Evolutionary conservation across 2,113 vertebrate genomes (phyloP).

Genomic region (Sminthopsis crassicaudata): DNA sequence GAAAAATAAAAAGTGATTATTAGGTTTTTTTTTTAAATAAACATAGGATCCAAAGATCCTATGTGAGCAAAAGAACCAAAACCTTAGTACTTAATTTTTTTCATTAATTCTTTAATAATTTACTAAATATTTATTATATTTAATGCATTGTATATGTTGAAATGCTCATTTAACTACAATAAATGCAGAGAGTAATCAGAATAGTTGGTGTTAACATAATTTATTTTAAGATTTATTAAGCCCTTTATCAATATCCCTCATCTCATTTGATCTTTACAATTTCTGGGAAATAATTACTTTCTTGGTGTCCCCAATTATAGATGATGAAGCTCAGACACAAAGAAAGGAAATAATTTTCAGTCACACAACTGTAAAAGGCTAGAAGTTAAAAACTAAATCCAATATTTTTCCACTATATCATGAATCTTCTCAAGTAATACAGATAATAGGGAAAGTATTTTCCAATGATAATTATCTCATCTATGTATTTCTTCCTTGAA

Average conservation of each 20-base stretch:
- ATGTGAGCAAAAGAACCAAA: neutral
- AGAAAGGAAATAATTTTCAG: neutral
- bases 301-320: neutral
- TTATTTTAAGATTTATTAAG: neutral
- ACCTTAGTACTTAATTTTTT: neutral
- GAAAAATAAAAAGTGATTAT: too few relatives aligned
- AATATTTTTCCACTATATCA: too few relatives aligned
- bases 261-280: neutral
- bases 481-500: conserved; percentile 38
- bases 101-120: neutral
- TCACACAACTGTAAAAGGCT: neutral
- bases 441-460: conserved; percentile 30
- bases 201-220: neutral
- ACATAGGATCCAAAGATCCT: neutral
- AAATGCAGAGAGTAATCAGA: neutral
- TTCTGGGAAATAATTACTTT: neutral
- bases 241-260: neutral
- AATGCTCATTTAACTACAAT: neutral
- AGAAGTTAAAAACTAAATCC: neutral
- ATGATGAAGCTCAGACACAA: neutral
- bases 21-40: neutral
- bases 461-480: neutral
- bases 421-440: neutral
- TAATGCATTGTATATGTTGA: neutral
- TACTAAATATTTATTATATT: neutral